These are phyloP conservation scores for Campoplex nolae DNA, from an alignment of 2,888 invertebrate species.

Conservation along the genomic window DNA sequence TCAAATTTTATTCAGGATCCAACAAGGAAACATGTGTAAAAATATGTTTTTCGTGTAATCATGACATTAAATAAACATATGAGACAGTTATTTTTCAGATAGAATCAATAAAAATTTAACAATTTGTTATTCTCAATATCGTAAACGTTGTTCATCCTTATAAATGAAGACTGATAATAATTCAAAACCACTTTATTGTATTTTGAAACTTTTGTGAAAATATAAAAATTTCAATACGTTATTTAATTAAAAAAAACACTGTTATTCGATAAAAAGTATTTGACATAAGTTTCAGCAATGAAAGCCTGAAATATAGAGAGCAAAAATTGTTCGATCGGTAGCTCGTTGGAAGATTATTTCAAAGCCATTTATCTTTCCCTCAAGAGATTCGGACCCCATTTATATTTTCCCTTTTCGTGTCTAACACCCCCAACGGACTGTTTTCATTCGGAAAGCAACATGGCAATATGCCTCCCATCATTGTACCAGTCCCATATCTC, in stretches of 20 bases:
- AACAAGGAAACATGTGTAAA: background rate
- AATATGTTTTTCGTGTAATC: background rate
- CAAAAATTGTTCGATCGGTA: background rate
- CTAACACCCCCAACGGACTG: background rate
- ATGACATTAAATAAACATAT: background rate
- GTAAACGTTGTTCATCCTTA: too few species aligned
- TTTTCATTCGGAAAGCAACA: background rate
- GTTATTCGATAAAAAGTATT: background rate
- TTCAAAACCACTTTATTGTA: background rate
- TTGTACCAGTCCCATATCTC: background rate
- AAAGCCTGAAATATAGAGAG: background rate
- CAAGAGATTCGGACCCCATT: background rate
- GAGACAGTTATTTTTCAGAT: background rate
- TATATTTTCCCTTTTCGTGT: background rate
- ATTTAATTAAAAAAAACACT: background rate
- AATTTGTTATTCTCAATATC: background rate
- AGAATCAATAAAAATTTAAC: background rate
- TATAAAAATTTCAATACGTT: background rate
- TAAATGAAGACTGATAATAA: too few species aligned
- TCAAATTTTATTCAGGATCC: background rate
- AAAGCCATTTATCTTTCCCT: conserved; percentile 12
- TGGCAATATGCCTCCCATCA: background rate
- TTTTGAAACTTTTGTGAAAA: background rate
- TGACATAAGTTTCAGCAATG: background rate
- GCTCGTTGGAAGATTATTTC: background rate